Evolutionary conservation across 2,113 vertebrate species (phyloP), one percentile per base, ranked within the genome.

Genomic region (Prionailurus viverrinus): DNA sequence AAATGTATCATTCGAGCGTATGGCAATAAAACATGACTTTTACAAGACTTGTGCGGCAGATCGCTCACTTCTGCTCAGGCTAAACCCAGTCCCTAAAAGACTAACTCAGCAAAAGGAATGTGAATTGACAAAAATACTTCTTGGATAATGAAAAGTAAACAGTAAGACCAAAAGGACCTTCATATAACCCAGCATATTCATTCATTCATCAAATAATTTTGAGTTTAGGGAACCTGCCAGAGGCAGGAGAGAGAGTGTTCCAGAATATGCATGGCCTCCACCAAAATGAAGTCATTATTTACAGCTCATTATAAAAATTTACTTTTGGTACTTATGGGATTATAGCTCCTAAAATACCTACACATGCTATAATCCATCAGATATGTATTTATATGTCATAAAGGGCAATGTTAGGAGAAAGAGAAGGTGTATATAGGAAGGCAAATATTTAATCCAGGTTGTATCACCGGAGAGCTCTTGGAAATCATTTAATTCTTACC

Each of bases 161-260:
- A 48, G 16, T 53, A 68, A 92, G 7, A 63, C 4, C 61, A 45
- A 79, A 93, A 93, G 2, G 5, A 55, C 1, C 19, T 91, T 68
- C 33, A 68, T 45, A n/a, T 79, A 66, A 73, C 4, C 45, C 21
- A 88, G 23, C 4, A 51, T 41, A 80, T 7, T 55, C 3, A 81
- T 78, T 53, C n/a, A 83, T 71, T 76, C 29, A 69, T 61, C 31
- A 61, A n/a, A 92, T 58, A 86, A n/a, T 63, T 94, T 79, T 97
- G 51, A 94, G 9, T 86, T 39, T 71, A 71, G 23, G 39, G 65
- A 92, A 82, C 45, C 53, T 45, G 27, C 53, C 41, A 27, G 27
- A 85, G 23, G 51, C 25, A 92, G 8, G 2, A 3, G 6, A 78
- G 27, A 92, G 66, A 95, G 51, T 14, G 45, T 86, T 61, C 5